Percentiles rank a stretch among this genome's conserved stretches.
phyloP scores from a whole-genome alignment of 2,797 vertebrate genomes.

The Peromyscus melanophrys region DNA sequence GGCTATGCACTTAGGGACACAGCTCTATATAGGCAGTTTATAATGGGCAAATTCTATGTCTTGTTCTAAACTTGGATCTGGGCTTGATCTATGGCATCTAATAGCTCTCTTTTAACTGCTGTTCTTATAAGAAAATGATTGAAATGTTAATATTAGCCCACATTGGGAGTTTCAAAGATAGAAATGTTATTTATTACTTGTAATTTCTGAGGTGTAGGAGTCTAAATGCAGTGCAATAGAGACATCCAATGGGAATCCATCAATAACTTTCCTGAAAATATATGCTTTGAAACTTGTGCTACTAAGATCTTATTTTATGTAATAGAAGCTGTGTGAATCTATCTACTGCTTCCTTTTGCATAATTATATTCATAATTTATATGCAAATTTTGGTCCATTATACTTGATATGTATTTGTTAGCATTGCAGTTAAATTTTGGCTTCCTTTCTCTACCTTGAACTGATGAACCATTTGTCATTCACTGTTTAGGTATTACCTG shows the following conservation, averaged over 20 bases:
- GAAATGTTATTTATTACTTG: neutral
- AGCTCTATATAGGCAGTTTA: neutral
- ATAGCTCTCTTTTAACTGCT: neutral
- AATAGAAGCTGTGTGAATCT: neutral
- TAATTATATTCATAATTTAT: constrained; percentile 23
- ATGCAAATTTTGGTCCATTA: neutral
- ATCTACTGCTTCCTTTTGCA: neutral
- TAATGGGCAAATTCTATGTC: neutral
- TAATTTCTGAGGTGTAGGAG: neutral
- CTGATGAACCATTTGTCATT: neutral
- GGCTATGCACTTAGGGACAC: too few species aligned
- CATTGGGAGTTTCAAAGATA: constrained; percentile 21
- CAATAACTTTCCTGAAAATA: neutral
- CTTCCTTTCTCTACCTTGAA: neutral
- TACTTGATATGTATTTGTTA: constrained; percentile 42
- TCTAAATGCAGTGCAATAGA: neutral
- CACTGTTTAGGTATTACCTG: neutral
- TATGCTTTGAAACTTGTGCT: neutral
- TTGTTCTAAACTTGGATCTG: constrained; percentile 41
- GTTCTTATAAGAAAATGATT: constrained; percentile 62
- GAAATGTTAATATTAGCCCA: constrained; percentile 21
- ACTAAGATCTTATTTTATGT: neutral
- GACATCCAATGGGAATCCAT: neutral
- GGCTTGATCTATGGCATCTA: neutral
- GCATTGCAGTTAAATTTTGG: neutral